Evolutionary conservation across 92 coral and sea anemone genomes (phyloP).

Genomic region (Porites cylindrica): DNA sequence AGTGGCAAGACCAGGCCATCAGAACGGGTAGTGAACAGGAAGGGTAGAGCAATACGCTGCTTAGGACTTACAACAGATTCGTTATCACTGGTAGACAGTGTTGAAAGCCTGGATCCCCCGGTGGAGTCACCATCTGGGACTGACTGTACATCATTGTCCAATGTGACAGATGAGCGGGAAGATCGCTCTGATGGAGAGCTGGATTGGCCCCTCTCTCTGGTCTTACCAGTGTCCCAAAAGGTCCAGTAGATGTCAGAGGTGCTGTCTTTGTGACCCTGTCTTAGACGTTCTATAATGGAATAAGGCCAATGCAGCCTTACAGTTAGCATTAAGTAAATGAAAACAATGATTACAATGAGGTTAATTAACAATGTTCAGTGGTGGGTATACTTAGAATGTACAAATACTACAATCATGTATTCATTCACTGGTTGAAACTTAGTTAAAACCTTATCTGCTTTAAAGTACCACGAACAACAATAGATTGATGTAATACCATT

Average conservation of each 20-base stretch:
- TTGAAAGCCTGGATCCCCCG: conserved; percentile 77
- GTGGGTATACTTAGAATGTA: too few species aligned
- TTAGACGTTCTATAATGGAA: conserved; percentile 81
- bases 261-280: conserved; percentile 93
- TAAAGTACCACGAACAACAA: too few species aligned
- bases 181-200: conserved; percentile 84
- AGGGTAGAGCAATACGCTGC: conserved; percentile 69
- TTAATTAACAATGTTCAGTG: too few species aligned
- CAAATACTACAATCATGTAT: too few species aligned
- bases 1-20: conserved; percentile 48
- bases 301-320: background rate
- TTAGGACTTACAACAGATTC: conserved; percentile 73
- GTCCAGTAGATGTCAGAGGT: conserved; percentile 90
- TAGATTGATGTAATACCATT: too few species aligned
- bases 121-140: conserved; percentile 66
- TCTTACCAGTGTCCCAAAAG: conserved; percentile 84
- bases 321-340: background rate
- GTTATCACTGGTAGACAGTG: conserved; percentile 76
- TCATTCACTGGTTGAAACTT: too few species aligned
- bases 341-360: too few species aligned
- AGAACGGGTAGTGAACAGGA: conserved; percentile 24
- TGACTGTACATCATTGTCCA: conserved; percentile 77
- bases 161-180: conserved; percentile 83
- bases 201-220: conserved; percentile 60
- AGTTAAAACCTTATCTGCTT: too few species aligned